Conservation (phyloP, 2,797 vertebrate species). For the Xerus rutilus region DNA sequence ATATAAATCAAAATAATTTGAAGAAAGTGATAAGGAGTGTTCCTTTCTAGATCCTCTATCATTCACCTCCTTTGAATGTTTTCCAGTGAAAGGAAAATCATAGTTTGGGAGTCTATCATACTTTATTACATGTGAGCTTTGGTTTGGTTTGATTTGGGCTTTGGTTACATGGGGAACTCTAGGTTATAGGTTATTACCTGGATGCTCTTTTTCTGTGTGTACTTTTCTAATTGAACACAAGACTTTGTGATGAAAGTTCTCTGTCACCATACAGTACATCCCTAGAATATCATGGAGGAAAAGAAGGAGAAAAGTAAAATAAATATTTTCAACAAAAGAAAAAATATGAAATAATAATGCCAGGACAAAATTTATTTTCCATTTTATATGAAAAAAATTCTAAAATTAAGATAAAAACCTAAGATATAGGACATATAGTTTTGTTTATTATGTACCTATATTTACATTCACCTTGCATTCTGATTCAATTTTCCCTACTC, state of each 20-base stretch:
- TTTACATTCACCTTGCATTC: background rate
- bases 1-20: background rate
- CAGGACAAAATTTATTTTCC: background rate
- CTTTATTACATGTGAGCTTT: background rate
- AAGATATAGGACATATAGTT: background rate
- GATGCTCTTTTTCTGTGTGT: too few species aligned
- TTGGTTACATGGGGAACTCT: background rate
- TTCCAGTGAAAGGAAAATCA: background rate
- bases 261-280: too few species aligned
- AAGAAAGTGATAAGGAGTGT: background rate
- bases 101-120: background rate
- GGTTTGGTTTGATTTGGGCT: background rate
- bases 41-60: background rate
- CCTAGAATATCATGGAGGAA: background rate
- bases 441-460: background rate
- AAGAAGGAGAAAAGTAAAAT: background rate
- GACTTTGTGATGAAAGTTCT: too few species aligned
- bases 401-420: background rate
- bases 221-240: too few species aligned
- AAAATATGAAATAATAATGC: background rate
- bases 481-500: background rate
- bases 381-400: background rate
- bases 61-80: background rate
- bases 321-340: background rate
- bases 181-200: too few species aligned